Conservation (phyloP, 2,888 invertebrate species). For the Agriopis aurantiaria region DNA sequence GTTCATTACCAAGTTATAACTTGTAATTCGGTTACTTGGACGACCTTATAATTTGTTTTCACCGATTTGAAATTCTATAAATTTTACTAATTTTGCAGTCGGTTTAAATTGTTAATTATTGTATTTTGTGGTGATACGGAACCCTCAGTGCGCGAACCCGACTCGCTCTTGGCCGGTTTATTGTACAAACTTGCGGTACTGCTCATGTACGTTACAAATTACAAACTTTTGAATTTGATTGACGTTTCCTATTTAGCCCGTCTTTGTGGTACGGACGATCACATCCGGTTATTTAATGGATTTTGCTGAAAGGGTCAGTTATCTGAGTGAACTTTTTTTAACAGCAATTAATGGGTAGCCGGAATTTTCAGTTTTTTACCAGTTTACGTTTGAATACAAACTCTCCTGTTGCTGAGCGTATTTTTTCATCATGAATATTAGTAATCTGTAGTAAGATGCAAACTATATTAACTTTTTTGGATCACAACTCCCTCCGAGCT, state of each 20-base stretch:
- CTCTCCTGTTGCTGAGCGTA: neutral
- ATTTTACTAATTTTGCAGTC: no score
- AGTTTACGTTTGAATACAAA: no score
- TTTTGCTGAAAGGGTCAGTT: slow-evolving; percentile 11
- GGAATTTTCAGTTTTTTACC: neutral
- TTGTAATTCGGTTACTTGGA: no score
- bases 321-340: neutral
- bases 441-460: neutral
- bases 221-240: slow-evolving; percentile 32
- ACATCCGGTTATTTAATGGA: slow-evolving; percentile 31
- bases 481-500: no score
- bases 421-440: neutral
- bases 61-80: no score
- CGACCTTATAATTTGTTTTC: no score
- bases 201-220: neutral
- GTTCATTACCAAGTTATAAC: no score
- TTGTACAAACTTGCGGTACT: slow-evolving; percentile 8
- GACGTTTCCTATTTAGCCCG: slow-evolving; percentile 34
- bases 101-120: no score
- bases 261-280: slow-evolving; percentile 27
- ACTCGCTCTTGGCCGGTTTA: no score
- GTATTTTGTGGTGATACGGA: no score
- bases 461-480: no score
- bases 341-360: neutral
- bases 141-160: no score